These are phyloP conservation scores for zebrafish (Danio rerio) DNA, from an alignment of 2,113 vertebrate genomes.

Conservation along the genomic window GRCz12tu NC_133180.1:56984001-56984500, in stretches of 20 bases:
- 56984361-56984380: conserved; percentile 76
- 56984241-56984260: conserved; percentile 63
- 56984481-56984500: conserved; percentile 3
- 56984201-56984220: conserved; percentile 53
- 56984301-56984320: conserved; percentile 49
- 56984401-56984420: conserved; percentile 70
- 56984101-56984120: conserved; percentile 51
- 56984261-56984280: conserved; percentile 75
- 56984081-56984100: conserved; percentile 8
- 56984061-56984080: conserved; percentile 30
- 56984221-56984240: conserved; percentile 53
- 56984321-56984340: conserved; percentile 41
- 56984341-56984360: conserved; percentile 56
- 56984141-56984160: conserved; percentile 45
- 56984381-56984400: conserved; percentile 75
- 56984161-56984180: conserved; percentile 43
- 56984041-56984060: conserved; percentile 60
- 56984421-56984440: conserved; percentile 47
- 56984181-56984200: conserved; percentile 40
- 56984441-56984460: conserved; percentile 24
- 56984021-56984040: conserved; percentile 51
- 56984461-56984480: neutral
- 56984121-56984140: conserved; percentile 52
- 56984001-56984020: conserved; percentile 47
- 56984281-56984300: conserved; percentile 66